Evolutionary conservation across 2,888 invertebrate species (phyloP).

Genomic region (Sphaerophoria taeniata): DNA sequence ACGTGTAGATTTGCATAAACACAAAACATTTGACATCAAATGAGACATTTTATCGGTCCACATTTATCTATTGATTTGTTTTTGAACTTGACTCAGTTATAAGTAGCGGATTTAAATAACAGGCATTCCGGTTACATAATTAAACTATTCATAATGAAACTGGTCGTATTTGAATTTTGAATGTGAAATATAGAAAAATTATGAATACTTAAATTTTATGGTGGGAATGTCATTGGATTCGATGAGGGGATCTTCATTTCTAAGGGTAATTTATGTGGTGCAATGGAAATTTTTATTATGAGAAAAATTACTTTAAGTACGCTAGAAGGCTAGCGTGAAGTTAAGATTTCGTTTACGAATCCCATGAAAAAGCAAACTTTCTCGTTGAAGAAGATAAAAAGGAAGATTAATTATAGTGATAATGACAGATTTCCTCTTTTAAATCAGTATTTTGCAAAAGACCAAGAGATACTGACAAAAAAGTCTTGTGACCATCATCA

Average conservation of each 20-base stretch:
- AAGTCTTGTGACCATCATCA: too few species aligned
- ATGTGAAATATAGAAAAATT: constrained; percentile 4
- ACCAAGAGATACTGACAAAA: too few species aligned
- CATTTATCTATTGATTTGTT: not conserved
- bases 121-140: constrained; percentile 23
- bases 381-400: too few species aligned
- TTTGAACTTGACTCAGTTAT: constrained; percentile 34
- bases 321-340: too few species aligned
- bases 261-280: not conserved
- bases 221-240: constrained; percentile 13
- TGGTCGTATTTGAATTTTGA: not conserved
- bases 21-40: not conserved
- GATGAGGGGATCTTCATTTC: not conserved
- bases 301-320: too few species aligned
- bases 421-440: too few species aligned
- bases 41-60: constrained; percentile 20
- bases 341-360: too few species aligned
- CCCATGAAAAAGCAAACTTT: too few species aligned
- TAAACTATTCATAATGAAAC: not conserved
- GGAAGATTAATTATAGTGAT: too few species aligned
- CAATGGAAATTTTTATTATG: too few species aligned
- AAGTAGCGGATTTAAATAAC: too few species aligned
- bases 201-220: constrained; percentile 12
- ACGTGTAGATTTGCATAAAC: constrained; percentile 21
- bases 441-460: too few species aligned